Conservation (phyloP, 2,888 invertebrate species). For the Gasteruption jaculator region DNA sequence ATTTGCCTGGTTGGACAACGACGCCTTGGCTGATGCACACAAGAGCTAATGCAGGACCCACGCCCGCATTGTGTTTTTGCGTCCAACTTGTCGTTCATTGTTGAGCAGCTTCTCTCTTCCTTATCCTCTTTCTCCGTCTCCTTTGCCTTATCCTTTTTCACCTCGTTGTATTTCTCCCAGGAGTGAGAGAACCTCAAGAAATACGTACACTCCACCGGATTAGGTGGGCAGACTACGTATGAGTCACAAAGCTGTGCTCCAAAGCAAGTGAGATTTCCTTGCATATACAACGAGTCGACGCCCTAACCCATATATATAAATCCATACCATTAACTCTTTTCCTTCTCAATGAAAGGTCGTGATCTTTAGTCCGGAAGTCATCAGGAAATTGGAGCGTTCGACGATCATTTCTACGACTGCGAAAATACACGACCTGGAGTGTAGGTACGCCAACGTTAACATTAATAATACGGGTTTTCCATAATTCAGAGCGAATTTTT, state of each 20-base stretch:
- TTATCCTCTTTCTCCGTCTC: conserved; percentile 27
- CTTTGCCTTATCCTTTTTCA: conserved; percentile 9
- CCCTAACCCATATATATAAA: conserved; percentile 45
- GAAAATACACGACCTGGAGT: too few relatives aligned
- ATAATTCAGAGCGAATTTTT: too few relatives aligned
- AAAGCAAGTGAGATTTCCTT: conserved; percentile 38
- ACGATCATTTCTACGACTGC: too few relatives aligned
- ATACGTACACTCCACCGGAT: conserved; percentile 35
- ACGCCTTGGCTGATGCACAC: conserved; percentile 24
- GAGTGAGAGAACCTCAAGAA: conserved; percentile 11
- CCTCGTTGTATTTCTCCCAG: conserved; percentile 15
- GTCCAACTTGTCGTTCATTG: conserved; percentile 41
- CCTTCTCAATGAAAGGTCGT: too few relatives aligned
- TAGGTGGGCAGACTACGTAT: conserved; percentile 44
- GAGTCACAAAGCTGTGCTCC: conserved; percentile 34
- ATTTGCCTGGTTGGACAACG: conserved; percentile 33
- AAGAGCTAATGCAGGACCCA: too few relatives aligned
- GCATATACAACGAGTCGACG: conserved; percentile 33
- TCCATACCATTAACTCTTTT: conserved; percentile 37
- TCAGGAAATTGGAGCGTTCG: too few relatives aligned
- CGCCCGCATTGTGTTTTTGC: conserved; percentile 45
- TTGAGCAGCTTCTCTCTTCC: conserved; percentile 37
- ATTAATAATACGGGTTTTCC: too few relatives aligned
- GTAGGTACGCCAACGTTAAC: too few relatives aligned
- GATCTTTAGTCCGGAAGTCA: too few relatives aligned